Evolutionary conservation across 2,888 invertebrate species (phyloP).

Genomic region (Zhuqinia jingwanae): DNA sequence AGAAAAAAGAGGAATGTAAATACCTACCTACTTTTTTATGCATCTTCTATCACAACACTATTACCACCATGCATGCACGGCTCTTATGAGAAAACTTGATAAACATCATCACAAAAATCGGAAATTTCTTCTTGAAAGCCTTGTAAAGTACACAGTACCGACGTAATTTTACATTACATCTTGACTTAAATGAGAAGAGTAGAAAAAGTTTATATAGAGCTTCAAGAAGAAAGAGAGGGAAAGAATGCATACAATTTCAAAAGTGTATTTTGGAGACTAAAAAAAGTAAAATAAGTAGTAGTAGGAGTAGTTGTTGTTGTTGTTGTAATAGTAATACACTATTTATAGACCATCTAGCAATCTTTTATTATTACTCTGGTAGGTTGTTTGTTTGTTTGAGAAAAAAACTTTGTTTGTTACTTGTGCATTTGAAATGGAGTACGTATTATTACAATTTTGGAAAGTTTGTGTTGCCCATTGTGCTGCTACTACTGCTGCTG

Average conservation of each 20-base stretch:
- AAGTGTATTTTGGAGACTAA: constrained; percentile 15
- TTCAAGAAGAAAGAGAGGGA: not conserved
- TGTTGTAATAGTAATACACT: constrained; percentile 24
- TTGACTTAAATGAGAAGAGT: not conserved
- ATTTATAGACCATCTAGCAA: not conserved
- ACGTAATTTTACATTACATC: constrained; percentile 1
- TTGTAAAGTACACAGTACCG: constrained; percentile 6
- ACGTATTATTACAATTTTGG: constrained; percentile 30
- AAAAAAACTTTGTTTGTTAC: not conserved
- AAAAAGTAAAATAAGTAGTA: constrained; percentile 19
- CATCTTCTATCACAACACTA: constrained; percentile 30
- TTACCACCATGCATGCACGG: too few species aligned
- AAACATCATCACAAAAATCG: constrained; percentile 45
- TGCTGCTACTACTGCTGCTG: not conserved
- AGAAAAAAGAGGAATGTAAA: not conserved
- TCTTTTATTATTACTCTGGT: not conserved
- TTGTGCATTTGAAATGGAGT: too few species aligned
- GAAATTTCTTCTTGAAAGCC: constrained; percentile 56
- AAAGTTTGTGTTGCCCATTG: constrained; percentile 32
- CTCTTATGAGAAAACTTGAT: constrained; percentile 50
- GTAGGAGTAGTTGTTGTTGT: too few species aligned
- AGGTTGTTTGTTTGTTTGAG: not conserved
- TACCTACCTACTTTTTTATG: constrained; percentile 42
- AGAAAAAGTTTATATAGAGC: constrained; percentile 29
- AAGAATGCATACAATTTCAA: constrained; percentile 8